A percentile compares a stretch with the other conserved stretches of the same genome.
Evolutionary conservation across 1,140 invertebrate genomes (phyloP).

Genomic region (Micrasema minimum): DNA sequence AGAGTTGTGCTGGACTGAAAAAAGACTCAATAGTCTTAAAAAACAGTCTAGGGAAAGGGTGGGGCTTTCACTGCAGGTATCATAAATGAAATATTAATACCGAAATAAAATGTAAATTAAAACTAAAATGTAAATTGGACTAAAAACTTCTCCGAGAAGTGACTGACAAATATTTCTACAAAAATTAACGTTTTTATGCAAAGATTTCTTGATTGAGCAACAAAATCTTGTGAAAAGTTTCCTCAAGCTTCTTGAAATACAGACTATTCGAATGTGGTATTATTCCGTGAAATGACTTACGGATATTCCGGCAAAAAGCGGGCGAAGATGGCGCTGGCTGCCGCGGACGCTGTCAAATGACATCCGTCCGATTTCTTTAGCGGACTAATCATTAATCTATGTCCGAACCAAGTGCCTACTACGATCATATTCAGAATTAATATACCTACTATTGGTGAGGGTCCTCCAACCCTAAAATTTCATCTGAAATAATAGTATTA

Average conservation of each 20-base stretch:
- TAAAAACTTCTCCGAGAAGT: neutral
- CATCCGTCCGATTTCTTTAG: slow-evolving; percentile 23
- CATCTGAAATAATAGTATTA: too few species aligned
- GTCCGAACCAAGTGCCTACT: slow-evolving; percentile 15
- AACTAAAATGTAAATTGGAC: neutral
- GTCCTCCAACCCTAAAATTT: too few species aligned
- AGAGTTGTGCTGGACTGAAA: too few species aligned
- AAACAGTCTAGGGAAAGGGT: too few species aligned
- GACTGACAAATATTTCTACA: neutral
- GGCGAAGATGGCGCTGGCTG: neutral
- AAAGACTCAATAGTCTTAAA: too few species aligned
- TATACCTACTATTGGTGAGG: too few species aligned
- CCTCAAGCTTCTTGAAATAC: neutral
- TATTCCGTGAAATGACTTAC: slow-evolving; percentile 4
- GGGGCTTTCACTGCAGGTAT: too few species aligned
- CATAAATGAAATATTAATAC: neutral
- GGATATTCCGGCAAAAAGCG: slow-evolving; percentile 3
- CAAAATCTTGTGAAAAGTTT: neutral
- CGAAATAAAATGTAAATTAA: neutral
- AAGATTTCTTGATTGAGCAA: neutral
- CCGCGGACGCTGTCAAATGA: neutral
- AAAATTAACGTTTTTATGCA: neutral
- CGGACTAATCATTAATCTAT: slow-evolving; percentile 18
- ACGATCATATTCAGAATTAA: too few species aligned
- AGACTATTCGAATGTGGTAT: neutral